Base-by-base conservation (phyloP, 2,113 vertebrate species). In the Lucifuga dentata region DNA sequence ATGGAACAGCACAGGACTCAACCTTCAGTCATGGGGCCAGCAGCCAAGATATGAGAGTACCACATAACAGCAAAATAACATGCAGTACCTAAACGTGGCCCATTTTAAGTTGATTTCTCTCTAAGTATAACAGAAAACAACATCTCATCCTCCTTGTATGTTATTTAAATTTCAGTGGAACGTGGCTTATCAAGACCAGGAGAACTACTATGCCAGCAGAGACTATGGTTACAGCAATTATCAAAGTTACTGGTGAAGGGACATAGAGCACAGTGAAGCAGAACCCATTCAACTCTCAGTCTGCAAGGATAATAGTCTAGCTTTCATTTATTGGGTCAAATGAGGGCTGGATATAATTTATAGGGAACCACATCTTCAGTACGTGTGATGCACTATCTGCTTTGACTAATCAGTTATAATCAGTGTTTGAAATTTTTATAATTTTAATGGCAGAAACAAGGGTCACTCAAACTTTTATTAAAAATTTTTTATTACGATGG, bases 91-190 rank as follows among this genome's bases (percentile, higher is more conserved):
- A 57, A 40, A 23, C 33, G 26, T 51, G 51, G 24, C 16, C 23
- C 23, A 6, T 1, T 3, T 29, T 19, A 32, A 26, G n/a, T 40
- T n/a, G 15, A 9, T 40, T 15, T 40, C 2, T 5, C 17, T 52
- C 24, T 36, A 23, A 11, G 50, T n/a, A 38, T 23, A 2, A 16
- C 2, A 15, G 1, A 11, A 11, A 58, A 53, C 5, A 3, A 12
- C 17, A 49, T 39, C 20, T 29, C 19, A n/a, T 16, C 38, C 8
- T 60, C 2, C 26, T 26, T 40, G 41, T 36, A 1, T 43, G n/a
- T 68, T 20, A 2, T 56, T 70, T 78, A 19, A 21, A 7, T 88
- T 92, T 75, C 81, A 95, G 94, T 94, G 95, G 94, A 93, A 90
- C 72, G 61, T 57, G 53, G 87, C 89, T 56, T 89, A 93, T 89